A percentile compares a stretch with the other conserved stretches of the same genome.
Conservation (phyloP, 2,888 invertebrate species). For the Seladonia tumulorum region DNA sequence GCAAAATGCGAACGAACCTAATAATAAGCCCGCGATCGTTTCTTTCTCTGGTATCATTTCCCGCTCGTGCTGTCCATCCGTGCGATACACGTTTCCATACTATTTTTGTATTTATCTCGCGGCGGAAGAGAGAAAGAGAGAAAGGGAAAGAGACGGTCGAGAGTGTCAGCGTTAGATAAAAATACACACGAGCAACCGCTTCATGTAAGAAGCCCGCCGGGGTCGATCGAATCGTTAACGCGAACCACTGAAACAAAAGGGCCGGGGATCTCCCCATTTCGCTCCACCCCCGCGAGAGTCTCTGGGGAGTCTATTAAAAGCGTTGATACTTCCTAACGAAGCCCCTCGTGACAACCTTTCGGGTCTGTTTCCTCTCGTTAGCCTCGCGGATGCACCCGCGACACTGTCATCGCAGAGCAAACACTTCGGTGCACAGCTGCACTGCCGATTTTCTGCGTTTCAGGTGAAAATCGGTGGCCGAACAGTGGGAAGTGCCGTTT, state of each 20-base stretch:
- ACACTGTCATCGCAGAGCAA: neutral
- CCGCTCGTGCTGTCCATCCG: neutral
- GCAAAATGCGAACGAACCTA: neutral
- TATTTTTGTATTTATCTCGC: conserved; percentile 23
- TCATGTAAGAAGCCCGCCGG: conserved; percentile 19
- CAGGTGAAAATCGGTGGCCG: no score
- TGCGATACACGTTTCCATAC: neutral
- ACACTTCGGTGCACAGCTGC: no score
- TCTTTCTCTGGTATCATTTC: neutral
- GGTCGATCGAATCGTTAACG: conserved; percentile 45
- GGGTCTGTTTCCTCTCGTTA: neutral
- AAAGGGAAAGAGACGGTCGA: neutral
- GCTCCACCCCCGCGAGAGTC: neutral
- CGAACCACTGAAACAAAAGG: conserved; percentile 38
- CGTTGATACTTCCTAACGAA: conserved; percentile 1
- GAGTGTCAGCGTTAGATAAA: conserved; percentile 23
- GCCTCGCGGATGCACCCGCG: neutral
- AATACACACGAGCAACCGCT: conserved; percentile 24
- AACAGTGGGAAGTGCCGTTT: no score
- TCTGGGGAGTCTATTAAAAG: conserved; percentile 42
- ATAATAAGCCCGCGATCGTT: neutral
- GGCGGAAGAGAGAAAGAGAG: conserved; percentile 4
- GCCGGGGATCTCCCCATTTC: neutral
- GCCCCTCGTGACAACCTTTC: neutral
- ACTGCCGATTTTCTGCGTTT: no score